These are phyloP conservation scores for Sebastes itinus DNA, from an alignment of 2,797 vertebrate genomes.

Conservation along the genomic window DNA sequence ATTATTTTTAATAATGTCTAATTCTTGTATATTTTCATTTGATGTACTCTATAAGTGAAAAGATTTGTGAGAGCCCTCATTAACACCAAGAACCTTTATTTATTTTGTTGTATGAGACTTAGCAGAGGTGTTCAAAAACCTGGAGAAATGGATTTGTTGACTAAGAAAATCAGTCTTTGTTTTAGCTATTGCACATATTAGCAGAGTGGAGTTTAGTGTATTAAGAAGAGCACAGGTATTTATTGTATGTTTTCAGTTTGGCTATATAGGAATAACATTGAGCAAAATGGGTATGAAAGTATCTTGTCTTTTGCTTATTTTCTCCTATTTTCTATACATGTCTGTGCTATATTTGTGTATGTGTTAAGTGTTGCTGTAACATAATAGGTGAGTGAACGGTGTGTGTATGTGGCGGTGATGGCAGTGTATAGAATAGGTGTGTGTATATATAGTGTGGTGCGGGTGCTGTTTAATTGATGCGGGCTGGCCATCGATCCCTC, in stretches of 20 bases:
- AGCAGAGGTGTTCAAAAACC: background rate
- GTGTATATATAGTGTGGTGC: conserved; percentile 62
- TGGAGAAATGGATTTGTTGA: background rate
- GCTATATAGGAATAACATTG: background rate
- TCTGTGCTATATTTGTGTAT: conserved; percentile 9
- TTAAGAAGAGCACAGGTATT: background rate
- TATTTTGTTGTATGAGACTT: background rate
- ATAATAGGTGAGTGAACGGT: conserved; percentile 13
- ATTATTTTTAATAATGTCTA: background rate
- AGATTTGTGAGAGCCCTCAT: background rate
- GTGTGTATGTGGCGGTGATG: conserved; percentile 29
- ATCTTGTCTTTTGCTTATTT: background rate
- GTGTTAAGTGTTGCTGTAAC: background rate
- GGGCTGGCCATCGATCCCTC: conserved; percentile 87
- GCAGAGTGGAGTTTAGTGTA: background rate
- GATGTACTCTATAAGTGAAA: background rate
- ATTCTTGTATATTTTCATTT: background rate
- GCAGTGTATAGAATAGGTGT: conserved; percentile 57
- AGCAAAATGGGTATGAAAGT: background rate
- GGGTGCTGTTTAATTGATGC: conserved; percentile 88
- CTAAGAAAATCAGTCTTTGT: background rate
- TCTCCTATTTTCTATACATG: background rate
- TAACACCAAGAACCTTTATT: background rate
- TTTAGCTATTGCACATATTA: background rate
- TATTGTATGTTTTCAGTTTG: background rate